These are phyloP conservation scores for Apamea monoglypha DNA, from an alignment of 2,888 invertebrate species.

Conservation along the genomic window DNA sequence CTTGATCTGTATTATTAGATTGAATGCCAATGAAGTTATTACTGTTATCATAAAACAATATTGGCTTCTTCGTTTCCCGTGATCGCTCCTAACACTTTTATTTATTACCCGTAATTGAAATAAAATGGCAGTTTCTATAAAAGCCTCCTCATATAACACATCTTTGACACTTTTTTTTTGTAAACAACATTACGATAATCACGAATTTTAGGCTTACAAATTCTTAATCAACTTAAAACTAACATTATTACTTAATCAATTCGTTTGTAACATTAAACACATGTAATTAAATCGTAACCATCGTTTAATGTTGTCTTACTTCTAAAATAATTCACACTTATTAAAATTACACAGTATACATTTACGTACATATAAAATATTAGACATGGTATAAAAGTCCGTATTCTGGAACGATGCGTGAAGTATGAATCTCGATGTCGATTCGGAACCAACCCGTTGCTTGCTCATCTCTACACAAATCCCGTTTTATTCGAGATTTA, in stretches of 20 bases:
- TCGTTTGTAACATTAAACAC: conserved; percentile 35
- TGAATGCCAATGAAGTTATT: not conserved
- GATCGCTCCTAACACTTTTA: not conserved
- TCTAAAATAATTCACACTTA: conserved; percentile 56
- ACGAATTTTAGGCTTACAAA: conserved; percentile 16
- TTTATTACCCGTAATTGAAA: conserved; percentile 27
- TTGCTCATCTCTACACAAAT: not conserved
- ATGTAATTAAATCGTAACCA: conserved; percentile 43
- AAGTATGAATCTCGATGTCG: not conserved
- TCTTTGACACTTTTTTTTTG: not conserved
- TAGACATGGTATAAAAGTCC: conserved; percentile 34
- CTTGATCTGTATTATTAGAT: not conserved
- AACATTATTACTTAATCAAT: conserved; percentile 11
- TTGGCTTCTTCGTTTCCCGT: not conserved
- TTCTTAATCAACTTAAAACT: conserved; percentile 18
- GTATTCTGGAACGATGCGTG: conserved; percentile 12
- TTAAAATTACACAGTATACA: conserved; percentile 66
- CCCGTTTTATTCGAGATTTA: not conserved
- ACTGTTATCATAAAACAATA: not conserved
- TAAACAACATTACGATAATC: not conserved
- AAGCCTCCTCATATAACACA: not conserved
- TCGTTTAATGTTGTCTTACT: conserved; percentile 38
- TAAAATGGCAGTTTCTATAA: conserved; percentile 5
- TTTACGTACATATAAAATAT: conserved; percentile 64
- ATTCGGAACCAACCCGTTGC: not conserved